A percentile compares a stretch with the other conserved stretches of the same genome.
Evolutionary conservation across 2,113 vertebrate species (phyloP).

Genomic region (Chlorodrepanis virens): DNA sequence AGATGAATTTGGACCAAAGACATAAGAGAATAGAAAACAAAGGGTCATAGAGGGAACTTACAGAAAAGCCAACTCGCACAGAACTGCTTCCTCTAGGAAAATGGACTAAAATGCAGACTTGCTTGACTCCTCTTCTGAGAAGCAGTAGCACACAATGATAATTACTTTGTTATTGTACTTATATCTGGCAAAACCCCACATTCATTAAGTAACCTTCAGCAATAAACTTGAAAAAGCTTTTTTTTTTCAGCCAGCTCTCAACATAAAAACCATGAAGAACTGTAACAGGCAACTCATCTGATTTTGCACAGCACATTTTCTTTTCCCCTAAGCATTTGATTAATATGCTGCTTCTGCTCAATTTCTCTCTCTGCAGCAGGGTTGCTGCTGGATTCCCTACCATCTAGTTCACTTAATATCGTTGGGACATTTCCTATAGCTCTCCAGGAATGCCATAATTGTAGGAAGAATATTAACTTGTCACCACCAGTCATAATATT

Average conservation of each 20-base stretch:
- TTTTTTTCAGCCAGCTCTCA: neutral
- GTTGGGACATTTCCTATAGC: neutral
- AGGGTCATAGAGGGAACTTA: neutral
- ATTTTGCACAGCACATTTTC: neutral
- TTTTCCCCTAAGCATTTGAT: neutral
- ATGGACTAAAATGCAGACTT: neutral
- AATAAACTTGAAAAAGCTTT: neutral
- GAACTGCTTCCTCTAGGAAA: neutral
- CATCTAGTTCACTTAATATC: neutral
- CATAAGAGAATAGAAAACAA: neutral
- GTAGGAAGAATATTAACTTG: neutral
- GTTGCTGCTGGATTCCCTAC: neutral
- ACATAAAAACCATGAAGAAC: neutral
- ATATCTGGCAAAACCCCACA: neutral
- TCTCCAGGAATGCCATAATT: neutral
- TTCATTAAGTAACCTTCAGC: neutral
- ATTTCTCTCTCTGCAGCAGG: neutral
- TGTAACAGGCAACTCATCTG: neutral
- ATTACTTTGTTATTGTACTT: neutral
- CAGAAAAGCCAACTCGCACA: neutral
- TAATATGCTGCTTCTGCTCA: neutral
- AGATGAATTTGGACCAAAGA: neutral
- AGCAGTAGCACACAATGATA: neutral
- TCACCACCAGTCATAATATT: slow-evolving; percentile 3
- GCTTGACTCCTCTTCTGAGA: neutral